These are phyloP conservation scores for Beris chalybata DNA, from an alignment of 2,888 invertebrate genomes.

Conservation along the genomic window DNA sequence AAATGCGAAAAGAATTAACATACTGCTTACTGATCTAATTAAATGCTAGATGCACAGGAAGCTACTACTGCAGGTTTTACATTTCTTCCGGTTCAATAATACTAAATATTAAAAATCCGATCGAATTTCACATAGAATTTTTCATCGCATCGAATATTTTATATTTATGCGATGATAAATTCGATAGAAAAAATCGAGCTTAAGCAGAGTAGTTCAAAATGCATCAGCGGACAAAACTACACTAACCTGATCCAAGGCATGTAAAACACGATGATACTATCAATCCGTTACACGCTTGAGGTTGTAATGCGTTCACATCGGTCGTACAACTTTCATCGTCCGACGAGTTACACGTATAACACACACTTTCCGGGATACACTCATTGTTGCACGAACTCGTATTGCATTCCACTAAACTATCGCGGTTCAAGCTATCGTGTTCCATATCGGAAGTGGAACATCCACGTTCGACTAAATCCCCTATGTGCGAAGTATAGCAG, in stretches of 20 bases:
- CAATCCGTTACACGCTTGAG: not conserved
- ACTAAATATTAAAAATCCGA: too few relatives aligned
- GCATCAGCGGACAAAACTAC: not conserved
- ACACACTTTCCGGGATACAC: not conserved
- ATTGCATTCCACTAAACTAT: conserved; percentile 2
- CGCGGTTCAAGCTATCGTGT: too few relatives aligned
- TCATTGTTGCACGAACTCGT: conserved; percentile 1
- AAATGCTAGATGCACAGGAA: too few relatives aligned
- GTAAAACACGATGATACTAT: not conserved
- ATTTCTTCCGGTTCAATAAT: too few relatives aligned
- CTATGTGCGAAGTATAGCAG: not conserved
- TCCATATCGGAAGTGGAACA: not conserved
- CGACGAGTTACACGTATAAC: conserved; percentile 6
- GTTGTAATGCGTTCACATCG: not conserved
- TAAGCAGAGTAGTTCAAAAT: too few relatives aligned
- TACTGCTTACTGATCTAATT: too few relatives aligned
- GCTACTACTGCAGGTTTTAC: too few relatives aligned
- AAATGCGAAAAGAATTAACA: too few relatives aligned
- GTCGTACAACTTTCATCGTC: conserved; percentile 39
- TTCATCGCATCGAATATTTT: too few relatives aligned
- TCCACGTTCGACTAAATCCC: not conserved
- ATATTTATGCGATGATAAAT: too few relatives aligned
- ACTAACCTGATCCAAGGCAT: not conserved
- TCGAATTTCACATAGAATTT: too few relatives aligned
- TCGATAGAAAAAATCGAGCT: too few relatives aligned